A percentile compares a stretch with the other conserved stretches of the same genome.
These are phyloP conservation scores for Phenganax subtilis DNA, from an alignment of 92 coral and sea anemone genomes.

Conservation along the genomic window DNA sequence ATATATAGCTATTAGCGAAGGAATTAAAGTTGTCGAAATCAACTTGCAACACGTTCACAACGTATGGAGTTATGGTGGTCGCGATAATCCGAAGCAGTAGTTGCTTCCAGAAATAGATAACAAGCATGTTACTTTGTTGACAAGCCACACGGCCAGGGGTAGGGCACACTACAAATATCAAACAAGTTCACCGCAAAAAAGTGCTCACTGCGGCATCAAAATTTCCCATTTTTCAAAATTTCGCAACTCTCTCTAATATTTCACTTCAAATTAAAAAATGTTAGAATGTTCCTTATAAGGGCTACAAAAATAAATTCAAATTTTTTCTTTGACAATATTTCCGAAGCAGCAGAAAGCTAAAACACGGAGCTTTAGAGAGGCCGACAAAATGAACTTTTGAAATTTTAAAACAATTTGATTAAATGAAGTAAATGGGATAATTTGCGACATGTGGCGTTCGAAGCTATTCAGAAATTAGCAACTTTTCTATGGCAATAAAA, in stretches of 20 bases:
- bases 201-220: not conserved
- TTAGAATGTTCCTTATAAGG: not conserved
- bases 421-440: slow-evolving; percentile 28
- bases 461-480: slow-evolving; percentile 11
- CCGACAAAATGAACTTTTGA: slow-evolving; percentile 37
- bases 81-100: slow-evolving; percentile 18
- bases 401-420: slow-evolving; percentile 38
- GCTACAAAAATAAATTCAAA: not conserved
- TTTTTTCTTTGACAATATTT: not conserved
- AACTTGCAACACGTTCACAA: slow-evolving; percentile 26
- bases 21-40: slow-evolving; percentile 28
- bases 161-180: slow-evolving; percentile 9
- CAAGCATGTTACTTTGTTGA: slow-evolving; percentile 29
- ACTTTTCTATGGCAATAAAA: not conserved
- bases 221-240: not conserved
- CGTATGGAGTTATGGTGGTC: slow-evolving; percentile 5
- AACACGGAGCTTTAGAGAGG: slow-evolving; percentile 6
- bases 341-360: not conserved
- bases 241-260: not conserved
- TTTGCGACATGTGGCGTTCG: slow-evolving; percentile 26
- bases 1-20: slow-evolving; percentile 27
- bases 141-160: slow-evolving; percentile 31
- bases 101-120: slow-evolving; percentile 4
- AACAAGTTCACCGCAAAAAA: slow-evolving; percentile 20
- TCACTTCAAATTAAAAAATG: no score